phyloP scores from a whole-genome alignment of 1,140 invertebrate species.

The Brachionus angularis region DNA sequence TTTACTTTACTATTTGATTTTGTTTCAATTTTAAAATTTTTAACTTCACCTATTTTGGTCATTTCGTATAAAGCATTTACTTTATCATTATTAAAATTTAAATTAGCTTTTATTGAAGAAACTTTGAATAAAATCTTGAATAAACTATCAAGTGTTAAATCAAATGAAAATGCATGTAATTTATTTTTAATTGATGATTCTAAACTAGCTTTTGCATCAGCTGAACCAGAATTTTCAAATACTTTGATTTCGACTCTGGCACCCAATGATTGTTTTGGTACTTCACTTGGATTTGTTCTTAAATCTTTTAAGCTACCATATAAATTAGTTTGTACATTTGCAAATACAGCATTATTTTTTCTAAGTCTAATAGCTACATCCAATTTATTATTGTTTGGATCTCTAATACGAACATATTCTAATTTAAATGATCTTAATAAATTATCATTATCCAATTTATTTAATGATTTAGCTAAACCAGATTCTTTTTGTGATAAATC shows the following conservation, averaged over 20 bases:
- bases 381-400: background rate
- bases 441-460: background rate
- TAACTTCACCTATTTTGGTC: slow-evolving; percentile 34
- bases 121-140: slow-evolving; percentile 14
- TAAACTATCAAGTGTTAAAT: slow-evolving; percentile 8
- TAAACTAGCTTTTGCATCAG: background rate
- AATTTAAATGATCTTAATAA: background rate
- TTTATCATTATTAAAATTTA: background rate
- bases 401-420: background rate
- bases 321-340: background rate
- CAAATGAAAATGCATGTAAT: slow-evolving; percentile 1
- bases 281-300: background rate
- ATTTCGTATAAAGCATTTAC: slow-evolving; percentile 19
- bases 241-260: background rate
- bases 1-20: slow-evolving; percentile 7
- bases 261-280: slow-evolving; percentile 11
- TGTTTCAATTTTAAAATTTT: background rate
- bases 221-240: slow-evolving; percentile 8
- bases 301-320: background rate
- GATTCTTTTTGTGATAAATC: slow-evolving; percentile 5
- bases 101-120: background rate
- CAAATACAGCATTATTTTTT: slow-evolving; percentile 18
- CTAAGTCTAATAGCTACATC: background rate
- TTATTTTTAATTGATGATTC: background rate
- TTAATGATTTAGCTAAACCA: slow-evolving; percentile 11